Evolutionary conservation across 2,888 invertebrate genomes (phyloP), one percentile per base, ranked within the genome.

Genomic region (Diadegma fenestrale): DNA sequence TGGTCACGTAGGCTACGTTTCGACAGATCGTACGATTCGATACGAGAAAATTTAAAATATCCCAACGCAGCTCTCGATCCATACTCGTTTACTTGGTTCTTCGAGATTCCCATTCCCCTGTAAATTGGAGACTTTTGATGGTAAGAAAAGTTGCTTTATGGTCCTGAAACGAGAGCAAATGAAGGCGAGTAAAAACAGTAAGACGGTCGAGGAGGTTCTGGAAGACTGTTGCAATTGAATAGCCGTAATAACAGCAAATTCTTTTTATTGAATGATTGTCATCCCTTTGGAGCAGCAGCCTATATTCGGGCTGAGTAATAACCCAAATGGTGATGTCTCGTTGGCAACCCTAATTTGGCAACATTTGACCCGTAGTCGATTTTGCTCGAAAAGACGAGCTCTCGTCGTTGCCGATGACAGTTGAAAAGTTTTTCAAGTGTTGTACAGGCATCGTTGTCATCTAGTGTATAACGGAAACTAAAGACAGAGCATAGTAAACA

Each of bases 31-130:
- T 72, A 78, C 54, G 45, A 82, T 78, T 66, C 58, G 73, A 82
- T 73, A 82, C 26, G 82, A 58, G 58, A 82, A 66, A 73, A 66
- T 61, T 78, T n/a, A n/a, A 78, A 78, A 78, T 68, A 17, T 41
- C 30, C n/a, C 26, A 14, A 22, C 75, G 26, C 68, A 22, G 41
- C 78, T 51, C 78, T 51, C 43, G 33, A 41, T 37, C 26, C 33
- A 45, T 58, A 45, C 61, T 37, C 43, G 30, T 51, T 48, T 68
- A 41, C 48, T 41, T 33, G 19, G 14, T 22, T 64, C 54, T 45
- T 22, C 22, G 37, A 51, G 43, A 54, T 33, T 37, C 19, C 66
- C 30, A 19, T 66, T 33, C n/a, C 10, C 37, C 33, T 72, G 14
- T 26, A 72, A 72, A 82, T 48, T 58, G 37, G 30, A 61, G 22